A percentile compares a stretch with the other conserved stretches of the same genome.
These are phyloP conservation scores for Corythornis cristatus DNA, from an alignment of 2,113 vertebrate species.

Conservation along the genomic window DNA sequence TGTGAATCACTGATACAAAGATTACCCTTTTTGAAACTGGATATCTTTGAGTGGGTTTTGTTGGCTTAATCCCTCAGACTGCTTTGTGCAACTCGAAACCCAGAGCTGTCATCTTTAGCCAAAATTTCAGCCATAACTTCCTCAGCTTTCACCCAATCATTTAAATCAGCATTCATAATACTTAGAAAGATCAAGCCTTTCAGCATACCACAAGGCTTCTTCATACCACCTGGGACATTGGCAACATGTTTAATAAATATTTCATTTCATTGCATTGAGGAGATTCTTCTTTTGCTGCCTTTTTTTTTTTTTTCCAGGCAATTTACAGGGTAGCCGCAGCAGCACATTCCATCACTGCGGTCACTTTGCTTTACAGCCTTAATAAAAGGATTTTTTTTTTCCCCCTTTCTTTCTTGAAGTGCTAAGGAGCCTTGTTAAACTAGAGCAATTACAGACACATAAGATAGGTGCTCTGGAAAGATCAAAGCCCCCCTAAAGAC, in stretches of 20 bases:
- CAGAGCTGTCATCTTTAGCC: slow-evolving; percentile 84
- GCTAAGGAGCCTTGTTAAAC: slow-evolving; percentile 75
- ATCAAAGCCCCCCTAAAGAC: slow-evolving; percentile 75
- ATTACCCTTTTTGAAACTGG: slow-evolving; percentile 82
- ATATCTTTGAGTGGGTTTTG: slow-evolving; percentile 83
- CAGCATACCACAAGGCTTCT: slow-evolving; percentile 73
- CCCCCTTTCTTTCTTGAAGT: slow-evolving; percentile 43
- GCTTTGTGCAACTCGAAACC: slow-evolving; percentile 80
- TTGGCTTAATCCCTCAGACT: slow-evolving; percentile 82
- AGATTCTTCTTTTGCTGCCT: slow-evolving; percentile 10
- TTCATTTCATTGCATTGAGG: slow-evolving; percentile 72
- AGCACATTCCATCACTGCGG: slow-evolving; percentile 59
- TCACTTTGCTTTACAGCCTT: slow-evolving; percentile 76
- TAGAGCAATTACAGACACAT: slow-evolving; percentile 75
- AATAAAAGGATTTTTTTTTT: slow-evolving; percentile 66
- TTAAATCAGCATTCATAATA: slow-evolving; percentile 78
- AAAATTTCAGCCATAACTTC: slow-evolving; percentile 84
- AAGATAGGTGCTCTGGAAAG: slow-evolving; percentile 75
- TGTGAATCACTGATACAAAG: slow-evolving; percentile 75
- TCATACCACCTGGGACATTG: slow-evolving; percentile 75
- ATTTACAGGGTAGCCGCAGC: slow-evolving; percentile 34
- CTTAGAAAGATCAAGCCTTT: slow-evolving; percentile 84
- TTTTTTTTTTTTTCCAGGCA: slow-evolving; percentile 31
- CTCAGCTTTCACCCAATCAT: slow-evolving; percentile 80
- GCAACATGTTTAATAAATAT: slow-evolving; percentile 80